Percentiles rank a stretch among this genome's conserved stretches.
These are phyloP conservation scores for Diabrotica balteata DNA, from an alignment of 2,888 invertebrate genomes.

Conservation along the genomic window DNA sequence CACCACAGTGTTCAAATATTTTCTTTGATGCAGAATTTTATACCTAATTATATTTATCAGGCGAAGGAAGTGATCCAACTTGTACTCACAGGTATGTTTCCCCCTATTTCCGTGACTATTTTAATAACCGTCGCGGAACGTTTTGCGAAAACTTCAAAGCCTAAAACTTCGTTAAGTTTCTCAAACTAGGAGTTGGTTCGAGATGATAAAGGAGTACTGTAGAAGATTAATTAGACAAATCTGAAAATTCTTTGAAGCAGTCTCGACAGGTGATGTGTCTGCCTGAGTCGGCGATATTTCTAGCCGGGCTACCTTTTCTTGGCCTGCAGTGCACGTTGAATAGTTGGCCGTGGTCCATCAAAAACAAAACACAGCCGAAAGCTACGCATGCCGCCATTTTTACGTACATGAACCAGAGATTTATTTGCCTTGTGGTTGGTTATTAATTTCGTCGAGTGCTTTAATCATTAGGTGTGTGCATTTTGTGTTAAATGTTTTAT, in stretches of 20 bases:
- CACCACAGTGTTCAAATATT: no score
- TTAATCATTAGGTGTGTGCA: slow-evolving; percentile 54
- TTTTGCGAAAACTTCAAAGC: neutral
- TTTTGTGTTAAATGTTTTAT: slow-evolving; percentile 46
- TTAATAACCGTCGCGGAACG: neutral
- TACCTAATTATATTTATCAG: no score
- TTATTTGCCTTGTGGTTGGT: slow-evolving; percentile 52
- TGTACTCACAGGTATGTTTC: no score
- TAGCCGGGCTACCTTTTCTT: slow-evolving; percentile 50
- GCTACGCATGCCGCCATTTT: slow-evolving; percentile 52
- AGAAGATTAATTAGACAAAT: slow-evolving; percentile 52
- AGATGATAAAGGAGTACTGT: slow-evolving; percentile 47
- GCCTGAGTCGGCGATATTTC: slow-evolving; percentile 47
- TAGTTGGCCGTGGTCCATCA: slow-evolving; percentile 55
- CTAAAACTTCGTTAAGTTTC: neutral
- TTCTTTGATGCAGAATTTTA: no score
- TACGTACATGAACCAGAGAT: slow-evolving; percentile 50
- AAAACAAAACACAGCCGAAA: slow-evolving; percentile 51
- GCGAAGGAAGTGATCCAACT: no score
- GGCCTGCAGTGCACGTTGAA: slow-evolving; percentile 43
- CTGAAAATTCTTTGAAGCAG: slow-evolving; percentile 48
- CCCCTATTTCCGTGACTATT: no score
- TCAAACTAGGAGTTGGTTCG: slow-evolving; percentile 6
- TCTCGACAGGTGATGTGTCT: slow-evolving; percentile 51
- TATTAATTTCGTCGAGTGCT: slow-evolving; percentile 54